Evolutionary conservation across 1,140 invertebrate species (phyloP), one percentile per base, ranked within the genome.

Genomic region (Caenorhabditis latens): DNA sequence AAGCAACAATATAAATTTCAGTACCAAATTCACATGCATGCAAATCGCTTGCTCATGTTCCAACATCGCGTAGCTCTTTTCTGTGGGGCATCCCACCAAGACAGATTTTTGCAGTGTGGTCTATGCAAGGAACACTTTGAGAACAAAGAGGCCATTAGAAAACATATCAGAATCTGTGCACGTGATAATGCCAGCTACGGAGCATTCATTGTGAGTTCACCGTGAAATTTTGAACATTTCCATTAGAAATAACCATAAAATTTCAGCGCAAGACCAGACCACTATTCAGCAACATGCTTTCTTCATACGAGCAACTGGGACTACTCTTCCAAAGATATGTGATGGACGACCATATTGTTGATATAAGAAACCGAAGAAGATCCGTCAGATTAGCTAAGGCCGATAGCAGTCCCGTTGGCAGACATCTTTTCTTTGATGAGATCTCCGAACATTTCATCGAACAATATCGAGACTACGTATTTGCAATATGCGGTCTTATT

Each of bases 21-120:
- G 71, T 50, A 79, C n/a, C 46, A 50, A 48, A n/a, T 79, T 5
- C 71, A 79, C 9, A 48, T 21, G 46, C 71, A 79, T n/a, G 71
- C 46, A 14, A 79, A 79, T 32, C 43, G 71, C 6, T 46, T 50
- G 21, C 71, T 79, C 0, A 50, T 79, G 71, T 50, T 14, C 40
- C 40, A 50, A 24, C 32, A 53, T 32, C 71, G 40, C 1, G 21
- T 79, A 0, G 71, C 71, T 13, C 13, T 50, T 2, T 79, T 50
- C 40, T 79, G 71, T 43, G 71, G 71, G 4, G 19, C 71, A 43
- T 50, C 71, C 13, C 7, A 43, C 19, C 65, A 48, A 8, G n/a
- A 11, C 9, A 1, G 7, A 5, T 9, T 19, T 14, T 21, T 79
- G 4, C n/a, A 79, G 14, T 79, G 71, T 14, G 71, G 46, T 32